Base-by-base conservation (phyloP, 1,140 invertebrate genomes). In the Ceratosolen solmsi region DNA sequence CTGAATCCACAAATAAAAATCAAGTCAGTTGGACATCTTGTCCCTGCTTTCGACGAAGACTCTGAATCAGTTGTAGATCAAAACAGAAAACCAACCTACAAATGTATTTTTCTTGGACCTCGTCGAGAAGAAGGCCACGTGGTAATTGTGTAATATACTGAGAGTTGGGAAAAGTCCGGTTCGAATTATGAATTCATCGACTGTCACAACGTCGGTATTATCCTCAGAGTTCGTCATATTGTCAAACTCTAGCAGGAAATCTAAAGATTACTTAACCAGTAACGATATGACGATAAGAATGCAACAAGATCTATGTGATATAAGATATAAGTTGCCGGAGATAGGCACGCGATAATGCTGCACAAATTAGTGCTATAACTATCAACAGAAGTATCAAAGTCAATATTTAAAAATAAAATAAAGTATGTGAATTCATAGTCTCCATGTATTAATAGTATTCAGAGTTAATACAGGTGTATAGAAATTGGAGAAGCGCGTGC, bases 1-100 rank as follows among this genome's bases (percentile, higher is more conserved):
- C 60, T 82, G 74, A 82, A 82, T 81, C 46, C 36, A 33, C 41
- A 81, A 79, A 68, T 38, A 75, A 68, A 68, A 58, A n/a, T 33
- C 8, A 77, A 70, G 49, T 68, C 60, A 77, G 74, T 72, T 20
- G 38, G 74, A 77, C 49, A 68, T 71, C 74, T 25, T 36, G 72
- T 81, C 20, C 17, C 46, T 27, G 71, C 56, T 80, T 46, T 41
- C 72, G 54, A 77, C 74, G 74, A 82, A 51, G 30, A 82, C 54
- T 82, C 51, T 33, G 65, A 60, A n/a, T 82, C 27, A 60, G 51
- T 15, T 68, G 22, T 68, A 68, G 25, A 27, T 27, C 20, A 30
- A 49, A 71, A 25, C 5, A 25, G 8, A 70, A 71, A 71, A 27
- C 2, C 4, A 36, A 11, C 15, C 27, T 63, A 63, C 22, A 68